These are phyloP conservation scores for Zaprionus capensis DNA, from an alignment of 1,140 invertebrate genomes.

Conservation along the genomic window DNA sequence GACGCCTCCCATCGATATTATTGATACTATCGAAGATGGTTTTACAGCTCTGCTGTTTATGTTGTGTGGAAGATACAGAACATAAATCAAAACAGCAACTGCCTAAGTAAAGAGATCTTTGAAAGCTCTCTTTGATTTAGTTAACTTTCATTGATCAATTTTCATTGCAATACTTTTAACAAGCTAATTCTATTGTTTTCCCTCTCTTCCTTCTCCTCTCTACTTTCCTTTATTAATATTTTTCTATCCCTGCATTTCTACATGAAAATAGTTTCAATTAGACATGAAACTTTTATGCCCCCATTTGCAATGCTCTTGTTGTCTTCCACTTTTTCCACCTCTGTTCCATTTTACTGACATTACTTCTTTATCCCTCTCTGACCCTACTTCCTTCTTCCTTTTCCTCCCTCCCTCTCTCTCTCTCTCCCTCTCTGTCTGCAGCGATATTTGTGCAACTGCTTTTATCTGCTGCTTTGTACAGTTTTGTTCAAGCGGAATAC, in stretches of 20 bases:
- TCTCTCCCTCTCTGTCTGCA: neutral
- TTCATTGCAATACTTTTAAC: too few species aligned
- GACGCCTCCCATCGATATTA: too few species aligned
- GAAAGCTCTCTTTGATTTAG: too few species aligned
- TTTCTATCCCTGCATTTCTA: slow-evolving; percentile 35
- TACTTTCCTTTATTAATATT: neutral
- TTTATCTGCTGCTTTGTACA: slow-evolving; percentile 79
- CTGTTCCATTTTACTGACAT: slow-evolving; percentile 12
- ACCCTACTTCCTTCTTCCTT: neutral
- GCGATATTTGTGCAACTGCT: slow-evolving; percentile 47
- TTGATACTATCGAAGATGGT: too few species aligned
- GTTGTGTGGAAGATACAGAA: too few species aligned
- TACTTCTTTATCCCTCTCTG: neutral
- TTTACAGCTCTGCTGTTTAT: too few species aligned
- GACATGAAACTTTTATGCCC: slow-evolving; percentile 25
- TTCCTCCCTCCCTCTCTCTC: neutral
- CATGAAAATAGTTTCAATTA: slow-evolving; percentile 64
- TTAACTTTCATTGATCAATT: too few species aligned
- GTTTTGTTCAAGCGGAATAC: slow-evolving; percentile 82
- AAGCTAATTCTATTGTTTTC: too few species aligned
- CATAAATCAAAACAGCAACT: too few species aligned
- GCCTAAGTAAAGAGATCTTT: too few species aligned
- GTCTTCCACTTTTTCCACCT: neutral
- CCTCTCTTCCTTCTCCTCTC: neutral
- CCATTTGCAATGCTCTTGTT: neutral